Conservation (phyloP, 2,797 vertebrate species). For the Hippoglossus hippoglossus region DNA sequence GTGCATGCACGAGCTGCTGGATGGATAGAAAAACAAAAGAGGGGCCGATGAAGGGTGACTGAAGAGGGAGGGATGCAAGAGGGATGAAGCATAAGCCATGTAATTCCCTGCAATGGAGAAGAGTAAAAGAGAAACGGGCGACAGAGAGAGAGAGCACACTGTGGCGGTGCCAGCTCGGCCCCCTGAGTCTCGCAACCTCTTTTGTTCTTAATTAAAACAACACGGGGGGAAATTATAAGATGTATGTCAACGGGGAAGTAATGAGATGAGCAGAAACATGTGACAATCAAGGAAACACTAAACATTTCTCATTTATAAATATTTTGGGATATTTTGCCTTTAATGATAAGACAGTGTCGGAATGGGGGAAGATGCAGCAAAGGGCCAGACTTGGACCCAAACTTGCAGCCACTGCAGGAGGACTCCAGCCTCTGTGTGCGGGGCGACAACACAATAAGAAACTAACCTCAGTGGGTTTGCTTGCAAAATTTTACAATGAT, state of each 20-base stretch:
- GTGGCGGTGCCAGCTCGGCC: conserved; percentile 28
- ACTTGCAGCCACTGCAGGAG: too few species aligned
- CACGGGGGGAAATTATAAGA: conserved; percentile 43
- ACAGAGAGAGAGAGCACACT: conserved; percentile 28
- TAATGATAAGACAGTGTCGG: too few species aligned
- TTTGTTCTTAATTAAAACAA: conserved; percentile 79
- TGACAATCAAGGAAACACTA: conserved; percentile 12
- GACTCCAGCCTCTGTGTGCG: too few species aligned
- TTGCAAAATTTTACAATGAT: not conserved
- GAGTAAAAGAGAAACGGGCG: conserved; percentile 29
- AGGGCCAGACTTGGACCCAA: too few species aligned
- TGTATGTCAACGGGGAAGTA: conserved; percentile 9
- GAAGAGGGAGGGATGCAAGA: conserved; percentile 5
- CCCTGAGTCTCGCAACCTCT: conserved; percentile 45
- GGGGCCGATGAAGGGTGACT: conserved; percentile 24
- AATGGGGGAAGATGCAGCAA: too few species aligned
- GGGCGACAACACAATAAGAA: too few species aligned
- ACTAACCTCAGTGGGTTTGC: too few species aligned
- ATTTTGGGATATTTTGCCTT: too few species aligned
- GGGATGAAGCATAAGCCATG: conserved; percentile 28
- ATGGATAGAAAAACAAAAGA: conserved; percentile 42
- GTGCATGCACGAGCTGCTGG: conserved; percentile 34
- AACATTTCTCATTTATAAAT: not conserved
- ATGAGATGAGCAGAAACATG: conserved; percentile 26
- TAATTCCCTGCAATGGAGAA: conserved; percentile 37